Base-by-base conservation (phyloP, 2,888 invertebrate genomes). In the Anoplius nigerrimus region DNA sequence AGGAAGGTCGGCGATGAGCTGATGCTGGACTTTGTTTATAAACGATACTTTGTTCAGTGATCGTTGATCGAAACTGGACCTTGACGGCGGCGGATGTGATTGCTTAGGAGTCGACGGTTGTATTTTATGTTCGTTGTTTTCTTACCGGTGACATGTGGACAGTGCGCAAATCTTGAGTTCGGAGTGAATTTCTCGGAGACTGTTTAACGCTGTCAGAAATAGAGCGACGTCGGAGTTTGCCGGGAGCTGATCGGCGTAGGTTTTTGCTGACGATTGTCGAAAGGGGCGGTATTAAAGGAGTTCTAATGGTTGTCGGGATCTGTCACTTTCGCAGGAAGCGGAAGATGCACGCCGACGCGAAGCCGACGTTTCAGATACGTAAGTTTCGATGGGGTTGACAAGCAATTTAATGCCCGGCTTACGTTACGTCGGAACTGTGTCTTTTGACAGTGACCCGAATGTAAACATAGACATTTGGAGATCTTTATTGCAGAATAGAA, bases 271-370 rank as follows among this genome's bases (percentile, higher is more conserved):
- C 18, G 15, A 18, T 34, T 34, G 15, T 18, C 15, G 55, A 55
- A 16, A 24, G 42, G 20, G 15, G 27, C 4, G n/a, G 5, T 8
- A 2, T 48, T 22, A n/a, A 70, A 65, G 65, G 58, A 62, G 42
- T 71, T 58, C 60, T 74, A 72, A 87, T 87, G 87, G 87, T 87
- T 68, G 82, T 84, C 62, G 85, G 87, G 46, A 82, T 84, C 72
- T 85, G 78, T 72, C 80, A 84, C 46, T 86, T 84, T 75, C 82
- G 79, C 42, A 76, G 72, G 60, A 86, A 84, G 77, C 82, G 78
- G 76, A 85, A 82, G 73, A 85, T 84, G 86, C 83, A 83, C 67
- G 83, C 82, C 5, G 84, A 83, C 43, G 67, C 82, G 57, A 85
- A 82, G 72, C 74, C 80, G 48, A 71, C 74, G 16, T 83, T 86